Conservation (phyloP, 2,797 vertebrate genomes). For the Sebastes hubbsi region DNA sequence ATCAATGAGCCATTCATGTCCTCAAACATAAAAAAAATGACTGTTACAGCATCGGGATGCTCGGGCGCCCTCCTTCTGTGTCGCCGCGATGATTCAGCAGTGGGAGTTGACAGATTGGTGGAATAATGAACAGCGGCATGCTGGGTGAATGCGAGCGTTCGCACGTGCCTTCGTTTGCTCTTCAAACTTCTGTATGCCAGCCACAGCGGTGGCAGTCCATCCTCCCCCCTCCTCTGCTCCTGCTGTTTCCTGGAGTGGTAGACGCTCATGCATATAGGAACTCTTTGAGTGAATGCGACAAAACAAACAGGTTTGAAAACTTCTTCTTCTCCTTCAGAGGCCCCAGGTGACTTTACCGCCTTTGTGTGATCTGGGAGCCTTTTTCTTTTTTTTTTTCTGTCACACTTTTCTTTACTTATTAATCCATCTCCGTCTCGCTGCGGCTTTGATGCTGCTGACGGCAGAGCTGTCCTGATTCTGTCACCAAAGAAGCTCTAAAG, state of each 20-base stretch:
- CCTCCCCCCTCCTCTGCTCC: slow-evolving; percentile 27
- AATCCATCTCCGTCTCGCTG: slow-evolving; percentile 64
- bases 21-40: slow-evolving; percentile 53
- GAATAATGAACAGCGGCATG: slow-evolving; percentile 70
- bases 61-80: slow-evolving; percentile 39
- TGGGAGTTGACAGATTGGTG: slow-evolving; percentile 63
- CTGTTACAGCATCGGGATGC: slow-evolving; percentile 39
- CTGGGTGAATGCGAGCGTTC: slow-evolving; percentile 49
- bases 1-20: slow-evolving; percentile 63
- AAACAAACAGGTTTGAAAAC: slow-evolving; percentile 68
- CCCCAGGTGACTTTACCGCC: slow-evolving; percentile 52
- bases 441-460: slow-evolving; percentile 65
- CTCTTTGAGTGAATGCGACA: slow-evolving; percentile 29
- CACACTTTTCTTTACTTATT: slow-evolving; percentile 73
- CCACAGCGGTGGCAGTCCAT: slow-evolving; percentile 37
- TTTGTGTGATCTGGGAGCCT: slow-evolving; percentile 53
- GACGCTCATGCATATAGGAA: slow-evolving; percentile 23
- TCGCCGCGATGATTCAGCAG: slow-evolving; percentile 58
- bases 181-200: slow-evolving; percentile 38
- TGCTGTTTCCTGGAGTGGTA: slow-evolving; percentile 33
- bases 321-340: slow-evolving; percentile 35
- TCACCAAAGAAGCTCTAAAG: slow-evolving; percentile 65
- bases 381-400: slow-evolving; percentile 48
- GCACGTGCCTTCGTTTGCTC: slow-evolving; percentile 42
- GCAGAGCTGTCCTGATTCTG: slow-evolving; percentile 75